These are phyloP conservation scores for Exephanes ischioxanthus DNA, from an alignment of 2,888 invertebrate genomes.

Conservation along the genomic window DNA sequence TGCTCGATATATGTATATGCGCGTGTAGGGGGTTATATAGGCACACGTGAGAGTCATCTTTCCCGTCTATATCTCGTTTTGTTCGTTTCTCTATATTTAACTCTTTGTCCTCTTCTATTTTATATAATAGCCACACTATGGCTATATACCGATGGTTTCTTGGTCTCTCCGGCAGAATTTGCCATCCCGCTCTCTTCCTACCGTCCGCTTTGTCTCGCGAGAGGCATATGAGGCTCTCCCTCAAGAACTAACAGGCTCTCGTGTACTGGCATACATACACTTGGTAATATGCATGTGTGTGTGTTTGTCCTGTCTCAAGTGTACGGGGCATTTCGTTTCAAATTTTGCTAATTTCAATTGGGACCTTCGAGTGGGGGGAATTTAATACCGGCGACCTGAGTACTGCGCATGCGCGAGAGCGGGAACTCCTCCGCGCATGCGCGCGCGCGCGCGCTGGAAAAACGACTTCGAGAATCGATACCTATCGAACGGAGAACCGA, in stretches of 20 bases:
- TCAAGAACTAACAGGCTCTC: constrained; percentile 62
- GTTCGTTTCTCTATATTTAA: constrained; percentile 51
- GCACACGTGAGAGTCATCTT: constrained; percentile 56
- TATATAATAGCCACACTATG: constrained; percentile 55
- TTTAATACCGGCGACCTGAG: too few relatives aligned
- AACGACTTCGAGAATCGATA: constrained; percentile 1
- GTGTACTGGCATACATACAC: constrained; percentile 51
- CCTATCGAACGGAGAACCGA: not conserved
- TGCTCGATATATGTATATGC: not conserved
- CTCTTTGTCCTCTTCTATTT: constrained; percentile 61
- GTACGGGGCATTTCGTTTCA: constrained; percentile 8
- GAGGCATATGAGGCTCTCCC: constrained; percentile 56
- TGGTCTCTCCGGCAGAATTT: constrained; percentile 20
- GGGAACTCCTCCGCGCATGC: too few relatives aligned
- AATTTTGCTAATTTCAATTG: not conserved
- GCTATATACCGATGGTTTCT: constrained; percentile 33
- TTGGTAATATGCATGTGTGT: not conserved
- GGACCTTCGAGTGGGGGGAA: too few relatives aligned
- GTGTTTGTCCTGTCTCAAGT: constrained; percentile 3
- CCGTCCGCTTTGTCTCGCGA: constrained; percentile 57
- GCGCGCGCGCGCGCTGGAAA: not conserved
- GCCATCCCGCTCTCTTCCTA: constrained; percentile 26
- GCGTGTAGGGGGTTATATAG: constrained; percentile 7
- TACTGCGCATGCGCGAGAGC: too few relatives aligned
- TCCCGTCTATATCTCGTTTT: constrained; percentile 37